Evolutionary conservation across 2,797 vertebrate species (phyloP), one percentile per base, ranked within the genome.

Genomic region (Lacerta bilineata): DNA sequence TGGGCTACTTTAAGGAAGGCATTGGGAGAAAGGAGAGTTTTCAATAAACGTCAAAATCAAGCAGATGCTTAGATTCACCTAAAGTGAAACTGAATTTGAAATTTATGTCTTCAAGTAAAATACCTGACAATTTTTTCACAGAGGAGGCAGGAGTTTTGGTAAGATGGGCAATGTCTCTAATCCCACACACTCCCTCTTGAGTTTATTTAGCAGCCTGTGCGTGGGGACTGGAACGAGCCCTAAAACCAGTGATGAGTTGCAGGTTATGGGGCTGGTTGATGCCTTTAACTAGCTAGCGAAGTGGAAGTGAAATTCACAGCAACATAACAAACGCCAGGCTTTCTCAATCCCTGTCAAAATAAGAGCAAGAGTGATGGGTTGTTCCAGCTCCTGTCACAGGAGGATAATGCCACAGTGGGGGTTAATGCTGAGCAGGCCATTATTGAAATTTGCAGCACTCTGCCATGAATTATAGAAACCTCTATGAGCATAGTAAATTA

Each of bases 391-490:
- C 61, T 69, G 71, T 66, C 59, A 3, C 41, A 76, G 59, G 41
- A 86, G 84, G 71, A 89, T 25, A 81, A 89, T 86, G 79, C 27
- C 78, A 86, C 78, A 76, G 71, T 81, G 61, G 84, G 83, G 71
- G 69, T 55, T 89, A 89, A 82, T 89, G 77, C 71, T 76, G 59
- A 85, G 72, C 33, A 81, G 59, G 59, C 43, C 61, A 77, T 89
- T 85, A 89, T 50, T 85, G 83, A 89, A 85, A 89, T 80, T 89
- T 83, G 85, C 78, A 85, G 72, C 59, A 66, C 43, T 64, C 71
- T 82, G 59, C 78, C 55, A 85, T 85, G 71, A 89, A 89, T 89
- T 85, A 85, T 85, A 89, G 33, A 82, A 86, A 89, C 61, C 33
- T 89, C 69, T 85, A 68, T 3, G 43, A 86, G 43, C 59, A 86